Evolutionary conservation across 2,797 vertebrate species (phyloP).

Genomic region (Leptoclinus maculatus): DNA sequence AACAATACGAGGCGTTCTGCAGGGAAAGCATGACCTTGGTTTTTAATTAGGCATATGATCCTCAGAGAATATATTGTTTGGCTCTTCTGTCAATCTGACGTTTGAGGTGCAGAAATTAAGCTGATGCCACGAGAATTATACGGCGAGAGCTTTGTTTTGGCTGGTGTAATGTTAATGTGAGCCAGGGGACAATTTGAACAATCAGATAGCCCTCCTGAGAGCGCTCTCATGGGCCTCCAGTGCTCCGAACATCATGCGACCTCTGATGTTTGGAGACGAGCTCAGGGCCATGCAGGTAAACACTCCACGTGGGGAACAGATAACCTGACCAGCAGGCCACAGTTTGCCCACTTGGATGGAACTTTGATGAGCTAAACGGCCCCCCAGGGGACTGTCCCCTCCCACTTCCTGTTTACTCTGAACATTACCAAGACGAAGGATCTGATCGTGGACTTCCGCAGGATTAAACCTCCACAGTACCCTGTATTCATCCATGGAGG

Average conservation of each 20-base stretch:
- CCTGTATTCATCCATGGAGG: too few species aligned
- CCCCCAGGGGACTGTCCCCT: neutral
- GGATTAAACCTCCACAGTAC: neutral
- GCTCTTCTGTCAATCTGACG: conserved; percentile 13
- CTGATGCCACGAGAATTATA: conserved; percentile 35
- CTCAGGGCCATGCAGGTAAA: neutral
- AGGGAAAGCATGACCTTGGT: neutral
- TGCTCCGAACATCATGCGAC: too few species aligned
- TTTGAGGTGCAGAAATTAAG: neutral
- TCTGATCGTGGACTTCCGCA: neutral
- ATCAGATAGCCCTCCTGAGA: conserved; percentile 5
- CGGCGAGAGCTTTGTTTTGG: conserved; percentile 51
- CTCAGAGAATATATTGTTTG: conserved; percentile 9
- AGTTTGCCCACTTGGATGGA: neutral
- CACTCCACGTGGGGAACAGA: neutral
- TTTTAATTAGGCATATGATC: conserved; percentile 33
- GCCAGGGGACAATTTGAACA: conserved; percentile 24
- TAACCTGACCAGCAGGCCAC: neutral
- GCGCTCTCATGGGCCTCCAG: neutral
- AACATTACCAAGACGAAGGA: neutral
- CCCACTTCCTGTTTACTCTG: conserved; percentile 1
- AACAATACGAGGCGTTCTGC: neutral
- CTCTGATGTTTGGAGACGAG: neutral
- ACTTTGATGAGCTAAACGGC: neutral
- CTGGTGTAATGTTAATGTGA: conserved; percentile 32